A percentile compares a stretch with the other conserved stretches of the same genome.
Evolutionary conservation across 2,797 vertebrate species (phyloP).

Genomic region (Hapalemur alaotrensis): DNA sequence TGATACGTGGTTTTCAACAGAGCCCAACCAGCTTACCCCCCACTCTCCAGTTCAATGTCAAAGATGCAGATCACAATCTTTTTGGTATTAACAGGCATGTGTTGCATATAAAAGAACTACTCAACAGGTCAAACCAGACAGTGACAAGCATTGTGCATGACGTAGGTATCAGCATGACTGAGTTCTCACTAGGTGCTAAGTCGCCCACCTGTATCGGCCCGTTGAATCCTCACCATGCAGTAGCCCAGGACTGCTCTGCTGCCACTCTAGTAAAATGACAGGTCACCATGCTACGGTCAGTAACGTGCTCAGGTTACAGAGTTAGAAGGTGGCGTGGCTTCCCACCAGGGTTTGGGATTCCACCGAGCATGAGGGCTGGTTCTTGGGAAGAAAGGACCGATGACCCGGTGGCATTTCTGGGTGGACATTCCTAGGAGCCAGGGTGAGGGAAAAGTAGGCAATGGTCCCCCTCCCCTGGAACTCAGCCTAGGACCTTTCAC

Average conservation of each 20-base stretch:
- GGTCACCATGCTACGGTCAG: accelerated
- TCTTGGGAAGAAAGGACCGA: background rate
- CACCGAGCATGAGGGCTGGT: background rate
- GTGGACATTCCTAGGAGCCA: background rate
- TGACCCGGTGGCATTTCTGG: background rate
- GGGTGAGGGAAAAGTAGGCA: background rate
- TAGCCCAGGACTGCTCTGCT: background rate
- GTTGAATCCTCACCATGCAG: background rate
- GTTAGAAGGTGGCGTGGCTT: background rate
- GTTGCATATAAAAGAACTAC: background rate
- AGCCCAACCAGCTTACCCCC: background rate
- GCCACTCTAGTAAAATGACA: background rate
- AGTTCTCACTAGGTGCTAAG: background rate
- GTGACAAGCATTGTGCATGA: background rate
- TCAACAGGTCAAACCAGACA: background rate
- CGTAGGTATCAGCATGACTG: background rate
- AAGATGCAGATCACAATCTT: background rate
- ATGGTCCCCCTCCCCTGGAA: background rate
- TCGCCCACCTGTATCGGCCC: background rate
- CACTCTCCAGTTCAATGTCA: background rate
- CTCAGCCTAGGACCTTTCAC: background rate
- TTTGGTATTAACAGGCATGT: background rate
- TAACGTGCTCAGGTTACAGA: background rate
- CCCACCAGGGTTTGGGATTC: background rate
- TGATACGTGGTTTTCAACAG: background rate